Conservation (phyloP, 2,797 vertebrate species). For the Malurus leucopterus region DNA sequence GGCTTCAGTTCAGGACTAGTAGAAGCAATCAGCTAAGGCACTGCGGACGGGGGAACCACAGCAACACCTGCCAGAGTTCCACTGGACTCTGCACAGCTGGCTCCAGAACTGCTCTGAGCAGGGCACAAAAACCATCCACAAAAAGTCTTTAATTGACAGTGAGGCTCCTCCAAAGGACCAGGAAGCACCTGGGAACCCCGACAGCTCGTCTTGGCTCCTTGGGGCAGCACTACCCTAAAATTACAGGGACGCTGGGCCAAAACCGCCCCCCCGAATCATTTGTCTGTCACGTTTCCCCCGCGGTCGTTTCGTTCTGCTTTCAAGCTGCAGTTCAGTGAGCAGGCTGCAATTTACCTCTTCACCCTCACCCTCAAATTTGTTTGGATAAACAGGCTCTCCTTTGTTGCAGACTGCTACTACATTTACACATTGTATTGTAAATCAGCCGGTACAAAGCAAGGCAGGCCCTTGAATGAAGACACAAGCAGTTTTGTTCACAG, state of each 20-base stretch:
- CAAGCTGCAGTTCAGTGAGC: background rate
- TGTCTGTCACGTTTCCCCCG: background rate
- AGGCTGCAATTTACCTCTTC: constrained; percentile 45
- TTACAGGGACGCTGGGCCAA: background rate
- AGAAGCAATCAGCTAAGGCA: background rate
- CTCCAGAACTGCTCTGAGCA: background rate
- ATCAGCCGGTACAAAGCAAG: constrained; percentile 11
- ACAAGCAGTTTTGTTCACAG: constrained; percentile 41
- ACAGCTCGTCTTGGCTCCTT: background rate
- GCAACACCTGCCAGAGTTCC: background rate
- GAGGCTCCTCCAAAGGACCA: background rate
- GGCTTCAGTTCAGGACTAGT: constrained; percentile 25
- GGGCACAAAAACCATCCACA: background rate
- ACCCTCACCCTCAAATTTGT: constrained; percentile 43
- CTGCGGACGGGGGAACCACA: background rate
- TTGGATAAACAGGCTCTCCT: constrained; percentile 50
- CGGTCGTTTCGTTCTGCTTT: background rate
- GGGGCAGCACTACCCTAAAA: background rate
- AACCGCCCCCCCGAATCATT: background rate
- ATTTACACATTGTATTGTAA: constrained; percentile 46
- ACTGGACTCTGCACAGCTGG: background rate
- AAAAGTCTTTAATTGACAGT: background rate
- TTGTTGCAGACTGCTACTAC: constrained; percentile 43
- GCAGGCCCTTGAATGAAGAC: constrained; percentile 24
- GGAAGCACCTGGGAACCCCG: background rate